Evolutionary conservation across 2,113 vertebrate genomes (phyloP).

Genomic region (Bucco capensis): DNA sequence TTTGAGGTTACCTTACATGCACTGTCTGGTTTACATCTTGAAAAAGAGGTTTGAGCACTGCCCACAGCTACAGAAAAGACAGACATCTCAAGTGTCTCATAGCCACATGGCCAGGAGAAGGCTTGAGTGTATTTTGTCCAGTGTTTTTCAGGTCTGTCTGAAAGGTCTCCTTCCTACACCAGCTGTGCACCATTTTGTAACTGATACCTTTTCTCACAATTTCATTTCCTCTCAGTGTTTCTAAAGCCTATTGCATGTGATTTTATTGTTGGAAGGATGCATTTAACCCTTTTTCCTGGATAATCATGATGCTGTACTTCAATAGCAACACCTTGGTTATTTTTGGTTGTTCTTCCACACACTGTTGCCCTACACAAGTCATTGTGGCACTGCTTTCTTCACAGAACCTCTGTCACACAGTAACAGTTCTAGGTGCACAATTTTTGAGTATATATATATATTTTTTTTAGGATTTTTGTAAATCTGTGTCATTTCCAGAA

Average conservation of each 20-base stretch:
- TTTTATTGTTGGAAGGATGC: neutral
- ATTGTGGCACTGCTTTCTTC: neutral
- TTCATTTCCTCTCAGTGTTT: neutral
- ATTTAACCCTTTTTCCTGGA: neutral
- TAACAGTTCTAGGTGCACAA: neutral
- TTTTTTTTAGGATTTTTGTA: neutral
- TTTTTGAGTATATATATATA: neutral
- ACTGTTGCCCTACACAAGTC: neutral
- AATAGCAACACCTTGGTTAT: neutral
- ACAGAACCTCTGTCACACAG: neutral
- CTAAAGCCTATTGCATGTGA: neutral
- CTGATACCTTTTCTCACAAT: neutral
- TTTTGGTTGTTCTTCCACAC: neutral
- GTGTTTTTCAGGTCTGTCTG: fast-evolving
- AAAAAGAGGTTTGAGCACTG: neutral
- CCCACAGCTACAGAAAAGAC: neutral
- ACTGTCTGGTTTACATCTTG: neutral
- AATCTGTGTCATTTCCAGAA: neutral
- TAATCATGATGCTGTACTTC: neutral
- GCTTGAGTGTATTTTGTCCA: neutral
- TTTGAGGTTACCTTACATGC: neutral
- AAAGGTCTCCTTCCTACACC: neutral
- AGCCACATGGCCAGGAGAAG: neutral
- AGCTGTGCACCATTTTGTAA: neutral
- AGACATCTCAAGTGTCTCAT: neutral